phyloP scores from a whole-genome alignment of 2,888 invertebrate species.

The Scrobipalpa costella region DNA sequence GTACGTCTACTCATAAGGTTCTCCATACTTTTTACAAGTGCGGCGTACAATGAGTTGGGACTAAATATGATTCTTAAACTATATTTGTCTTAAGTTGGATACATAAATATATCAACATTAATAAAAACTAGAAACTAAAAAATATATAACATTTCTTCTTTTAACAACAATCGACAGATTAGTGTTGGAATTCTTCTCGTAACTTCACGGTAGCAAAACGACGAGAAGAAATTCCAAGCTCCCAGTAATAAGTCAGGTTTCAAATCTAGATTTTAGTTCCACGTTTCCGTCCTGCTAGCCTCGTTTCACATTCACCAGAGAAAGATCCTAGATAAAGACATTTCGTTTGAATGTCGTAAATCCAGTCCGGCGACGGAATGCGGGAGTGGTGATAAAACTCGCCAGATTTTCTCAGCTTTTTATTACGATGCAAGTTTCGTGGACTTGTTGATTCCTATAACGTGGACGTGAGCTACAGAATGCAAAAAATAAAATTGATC shows the following conservation, averaged over 20 bases:
- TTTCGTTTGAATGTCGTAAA: conserved; percentile 32
- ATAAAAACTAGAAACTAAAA: too few relatives aligned
- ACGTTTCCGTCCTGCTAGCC: conserved; percentile 14
- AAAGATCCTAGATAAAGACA: conserved; percentile 35
- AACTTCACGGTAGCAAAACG: background rate
- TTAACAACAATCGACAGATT: too few relatives aligned
- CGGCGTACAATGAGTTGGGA: too few relatives aligned
- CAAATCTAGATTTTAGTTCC: conserved; percentile 15
- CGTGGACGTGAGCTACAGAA: background rate
- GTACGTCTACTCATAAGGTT: too few relatives aligned
- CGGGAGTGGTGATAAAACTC: conserved; percentile 39
- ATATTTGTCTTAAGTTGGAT: too few relatives aligned
- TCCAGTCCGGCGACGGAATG: conserved; percentile 35
- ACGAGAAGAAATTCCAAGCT: background rate
- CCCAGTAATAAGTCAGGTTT: background rate
- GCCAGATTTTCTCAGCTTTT: conserved; percentile 38
- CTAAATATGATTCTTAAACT: too few relatives aligned
- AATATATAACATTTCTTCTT: too few relatives aligned
- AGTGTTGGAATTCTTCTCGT: too few relatives aligned
- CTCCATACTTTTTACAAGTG: too few relatives aligned
- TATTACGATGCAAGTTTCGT: conserved; percentile 34
- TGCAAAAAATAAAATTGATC: too few relatives aligned
- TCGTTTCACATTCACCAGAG: conserved; percentile 24
- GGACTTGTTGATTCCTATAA: conserved; percentile 43
- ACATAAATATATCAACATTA: too few relatives aligned